phyloP scores from a whole-genome alignment of 2,888 invertebrate species.

The Brenthis daphne region DNA sequence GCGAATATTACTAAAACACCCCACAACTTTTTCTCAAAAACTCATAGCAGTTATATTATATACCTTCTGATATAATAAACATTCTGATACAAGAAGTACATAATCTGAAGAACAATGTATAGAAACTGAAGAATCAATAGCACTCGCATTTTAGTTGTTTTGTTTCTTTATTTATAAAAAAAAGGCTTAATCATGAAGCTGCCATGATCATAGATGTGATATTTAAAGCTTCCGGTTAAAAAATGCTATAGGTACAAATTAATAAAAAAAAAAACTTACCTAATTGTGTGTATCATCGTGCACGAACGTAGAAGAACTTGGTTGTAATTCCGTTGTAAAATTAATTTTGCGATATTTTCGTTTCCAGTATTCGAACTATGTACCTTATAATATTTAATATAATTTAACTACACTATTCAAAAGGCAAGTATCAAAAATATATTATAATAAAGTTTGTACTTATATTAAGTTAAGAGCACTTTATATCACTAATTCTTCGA shows the following conservation, averaged over 20 bases:
- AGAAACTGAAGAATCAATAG: no score
- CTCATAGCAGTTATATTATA: no score
- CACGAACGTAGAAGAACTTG: conserved; percentile 58
- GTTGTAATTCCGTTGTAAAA: conserved; percentile 44
- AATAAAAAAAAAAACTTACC: conserved; percentile 54
- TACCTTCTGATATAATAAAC: no score
- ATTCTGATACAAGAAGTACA: no score
- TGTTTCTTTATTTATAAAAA: no score
- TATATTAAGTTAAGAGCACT: conserved; percentile 64
- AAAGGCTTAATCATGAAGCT: no score
- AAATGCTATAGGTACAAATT: background rate
- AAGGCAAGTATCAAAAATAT: conserved; percentile 30
- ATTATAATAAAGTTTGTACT: conserved; percentile 43
- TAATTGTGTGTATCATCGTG: conserved; percentile 72
- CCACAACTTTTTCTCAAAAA: no score
- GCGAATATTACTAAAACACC: no score
- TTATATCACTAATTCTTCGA: conserved; percentile 46
- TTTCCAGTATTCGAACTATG: conserved; percentile 13
- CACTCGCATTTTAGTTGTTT: no score
- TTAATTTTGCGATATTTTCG: conserved; percentile 11
- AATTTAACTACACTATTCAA: conserved; percentile 24
- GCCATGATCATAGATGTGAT: background rate
- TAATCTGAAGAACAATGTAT: no score
- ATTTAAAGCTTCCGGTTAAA: background rate
- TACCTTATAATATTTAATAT: background rate